Percentiles rank a stretch among this genome's conserved stretches.
These are phyloP conservation scores for Nymphalis urticae DNA, from an alignment of 2,888 invertebrate genomes.

Conservation along the genomic window DNA sequence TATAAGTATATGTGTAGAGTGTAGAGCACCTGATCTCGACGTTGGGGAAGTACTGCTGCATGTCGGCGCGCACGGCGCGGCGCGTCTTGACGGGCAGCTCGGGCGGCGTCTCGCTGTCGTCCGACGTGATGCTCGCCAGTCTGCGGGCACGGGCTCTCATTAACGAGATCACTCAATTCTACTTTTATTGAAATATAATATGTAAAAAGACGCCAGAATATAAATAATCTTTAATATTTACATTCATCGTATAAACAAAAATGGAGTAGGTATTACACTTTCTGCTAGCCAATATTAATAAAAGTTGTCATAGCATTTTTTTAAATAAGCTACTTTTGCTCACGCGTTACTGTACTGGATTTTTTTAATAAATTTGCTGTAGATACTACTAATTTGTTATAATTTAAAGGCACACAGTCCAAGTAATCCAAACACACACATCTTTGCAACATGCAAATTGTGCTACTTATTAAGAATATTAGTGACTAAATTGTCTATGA, in stretches of 20 bases:
- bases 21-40: conserved; percentile 66
- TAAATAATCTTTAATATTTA: too few relatives aligned
- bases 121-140: conserved; percentile 73
- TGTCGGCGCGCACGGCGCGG: conserved; percentile 72
- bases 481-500: conserved; percentile 8
- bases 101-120: conserved; percentile 80
- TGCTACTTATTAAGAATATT: conserved; percentile 7
- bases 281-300: too few relatives aligned
- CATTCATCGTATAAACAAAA: too few relatives aligned
- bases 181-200: too few relatives aligned
- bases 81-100: conserved; percentile 83
- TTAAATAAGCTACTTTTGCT: too few relatives aligned
- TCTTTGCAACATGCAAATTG: conserved; percentile 13
- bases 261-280: too few relatives aligned
- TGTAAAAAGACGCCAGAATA: too few relatives aligned
- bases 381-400: too few relatives aligned
- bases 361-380: too few relatives aligned
- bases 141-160: conserved; percentile 22
- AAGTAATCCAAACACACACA: not conserved
- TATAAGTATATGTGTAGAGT: not conserved
- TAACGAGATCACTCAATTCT: not conserved
- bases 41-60: conserved; percentile 73
- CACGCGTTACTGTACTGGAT: too few relatives aligned
- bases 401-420: too few relatives aligned
- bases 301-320: too few relatives aligned